These are phyloP conservation scores for Lucilia sericata DNA, from an alignment of 1,140 invertebrate genomes.

Conservation along the genomic window DNA sequence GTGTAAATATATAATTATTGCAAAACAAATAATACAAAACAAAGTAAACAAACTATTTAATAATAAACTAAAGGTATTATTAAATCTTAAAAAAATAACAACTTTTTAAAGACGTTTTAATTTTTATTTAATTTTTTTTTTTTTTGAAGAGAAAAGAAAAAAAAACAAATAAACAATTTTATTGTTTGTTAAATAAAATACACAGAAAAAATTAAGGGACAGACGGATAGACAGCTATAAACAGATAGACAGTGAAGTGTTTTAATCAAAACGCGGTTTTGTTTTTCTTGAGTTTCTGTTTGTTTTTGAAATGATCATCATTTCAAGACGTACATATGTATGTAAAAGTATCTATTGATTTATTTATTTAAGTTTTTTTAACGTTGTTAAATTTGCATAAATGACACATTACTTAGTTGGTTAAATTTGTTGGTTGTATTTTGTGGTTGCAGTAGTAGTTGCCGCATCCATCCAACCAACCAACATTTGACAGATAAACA, in stretches of 20 bases:
- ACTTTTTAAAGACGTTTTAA: neutral
- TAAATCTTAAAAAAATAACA: neutral
- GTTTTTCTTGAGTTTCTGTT: neutral
- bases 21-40: neutral
- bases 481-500: neutral
- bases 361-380: neutral
- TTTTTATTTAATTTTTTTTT: neutral
- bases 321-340: neutral
- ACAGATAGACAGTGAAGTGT: neutral
- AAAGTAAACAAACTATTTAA: neutral
- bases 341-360: neutral
- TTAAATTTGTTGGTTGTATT: neutral
- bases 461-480: no score
- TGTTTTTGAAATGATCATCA: neutral
- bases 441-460: neutral
- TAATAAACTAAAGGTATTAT: neutral
- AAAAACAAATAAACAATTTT: neutral
- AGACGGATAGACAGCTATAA: no score
- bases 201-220: no score
- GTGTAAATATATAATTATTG: neutral
- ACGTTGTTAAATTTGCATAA: neutral
- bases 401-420: neutral
- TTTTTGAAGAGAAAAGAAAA: neutral
- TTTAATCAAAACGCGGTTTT: neutral
- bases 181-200: neutral